Conservation (phyloP, 2,113 vertebrate species). For the Potamarius usumacintae region DNA sequence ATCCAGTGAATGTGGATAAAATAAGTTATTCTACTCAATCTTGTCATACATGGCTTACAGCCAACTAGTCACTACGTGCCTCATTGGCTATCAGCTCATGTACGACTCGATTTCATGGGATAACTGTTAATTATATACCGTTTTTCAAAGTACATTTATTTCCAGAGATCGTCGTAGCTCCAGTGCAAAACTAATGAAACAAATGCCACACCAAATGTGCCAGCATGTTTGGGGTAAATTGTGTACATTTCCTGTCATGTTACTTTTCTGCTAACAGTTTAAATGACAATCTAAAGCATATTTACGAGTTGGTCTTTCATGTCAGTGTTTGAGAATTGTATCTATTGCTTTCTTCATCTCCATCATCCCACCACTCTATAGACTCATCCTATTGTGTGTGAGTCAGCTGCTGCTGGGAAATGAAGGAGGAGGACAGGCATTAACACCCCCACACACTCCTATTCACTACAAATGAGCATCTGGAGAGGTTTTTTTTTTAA, state of each 20-base stretch:
- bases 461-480: conserved; percentile 37
- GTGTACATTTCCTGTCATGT: background rate
- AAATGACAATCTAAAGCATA: background rate
- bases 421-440: conserved; percentile 30
- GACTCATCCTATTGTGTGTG: conserved; percentile 32
- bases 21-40: too few species aligned
- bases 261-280: background rate
- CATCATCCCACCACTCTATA: conserved; percentile 34
- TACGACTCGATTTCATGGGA: too few species aligned
- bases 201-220: background rate
- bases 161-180: background rate
- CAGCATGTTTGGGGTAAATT: background rate
- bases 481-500: background rate
- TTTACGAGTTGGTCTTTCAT: background rate
- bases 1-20: too few species aligned
- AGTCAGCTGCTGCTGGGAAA: conserved; percentile 37
- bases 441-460: conserved; percentile 31
- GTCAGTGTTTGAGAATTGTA: background rate
- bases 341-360: conserved; percentile 20
- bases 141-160: background rate
- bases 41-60: too few species aligned
- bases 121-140: background rate
- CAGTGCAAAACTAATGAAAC: background rate
- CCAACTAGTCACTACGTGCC: too few species aligned
- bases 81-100: too few species aligned